Conservation (phyloP, 92 coral and sea anemone species). For the Micromussa lordhowensis region DNA sequence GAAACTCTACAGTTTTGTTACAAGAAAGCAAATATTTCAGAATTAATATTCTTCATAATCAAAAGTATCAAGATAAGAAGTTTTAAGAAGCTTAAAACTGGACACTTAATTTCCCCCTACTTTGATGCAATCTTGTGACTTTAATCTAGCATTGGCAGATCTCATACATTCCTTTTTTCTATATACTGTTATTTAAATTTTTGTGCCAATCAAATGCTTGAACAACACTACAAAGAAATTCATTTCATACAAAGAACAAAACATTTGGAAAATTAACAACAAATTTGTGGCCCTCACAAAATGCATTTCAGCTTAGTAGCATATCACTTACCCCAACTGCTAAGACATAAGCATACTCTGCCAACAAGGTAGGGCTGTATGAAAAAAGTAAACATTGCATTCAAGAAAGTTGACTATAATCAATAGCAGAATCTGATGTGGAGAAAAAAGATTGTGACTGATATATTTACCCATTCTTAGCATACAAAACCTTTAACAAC, state of each 20-base stretch:
- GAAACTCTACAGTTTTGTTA: neutral
- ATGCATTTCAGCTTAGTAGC: neutral
- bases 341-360: slow-evolving; percentile 94
- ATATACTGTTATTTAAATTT: no score
- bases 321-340: slow-evolving; percentile 84
- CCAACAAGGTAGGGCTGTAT: slow-evolving; percentile 84
- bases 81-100: neutral
- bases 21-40: no score
- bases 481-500: no score
- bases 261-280: neutral
- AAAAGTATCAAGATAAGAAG: neutral
- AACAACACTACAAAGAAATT: neutral
- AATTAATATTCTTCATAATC: neutral
- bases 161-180: no score
- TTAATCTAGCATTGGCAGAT: no score
- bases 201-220: no score
- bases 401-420: neutral
- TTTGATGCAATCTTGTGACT: neutral
- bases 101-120: neutral
- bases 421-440: no score
- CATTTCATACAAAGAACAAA: neutral
- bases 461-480: no score
- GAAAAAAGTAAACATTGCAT: neutral
- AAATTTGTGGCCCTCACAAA: neutral
- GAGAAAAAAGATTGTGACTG: no score